phyloP scores from a whole-genome alignment of 2,797 vertebrate genomes.

The Neosilurus mollespiculum region DNA sequence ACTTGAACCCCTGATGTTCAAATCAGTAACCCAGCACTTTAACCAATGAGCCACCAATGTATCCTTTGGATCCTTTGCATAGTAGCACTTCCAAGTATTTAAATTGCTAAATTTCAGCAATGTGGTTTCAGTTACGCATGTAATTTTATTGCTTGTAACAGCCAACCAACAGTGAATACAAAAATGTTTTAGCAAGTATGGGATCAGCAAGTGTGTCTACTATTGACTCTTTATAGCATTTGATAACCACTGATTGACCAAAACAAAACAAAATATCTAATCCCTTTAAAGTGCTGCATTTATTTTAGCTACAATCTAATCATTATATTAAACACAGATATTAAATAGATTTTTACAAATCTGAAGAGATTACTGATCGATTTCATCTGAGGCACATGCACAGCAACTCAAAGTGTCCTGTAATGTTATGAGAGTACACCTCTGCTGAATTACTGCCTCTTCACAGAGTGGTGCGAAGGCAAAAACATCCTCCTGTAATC shows the following conservation, averaged over 20 bases:
- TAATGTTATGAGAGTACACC: background rate
- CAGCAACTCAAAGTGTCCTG: background rate
- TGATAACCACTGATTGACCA: background rate
- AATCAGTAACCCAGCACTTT: too few species aligned
- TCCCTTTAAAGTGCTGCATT: background rate
- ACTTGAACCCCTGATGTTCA: too few species aligned
- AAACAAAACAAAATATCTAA: background rate
- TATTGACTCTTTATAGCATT: background rate
- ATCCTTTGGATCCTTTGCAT: too few species aligned
- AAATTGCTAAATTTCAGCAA: background rate
- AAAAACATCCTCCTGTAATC: slow-evolving; percentile 50
- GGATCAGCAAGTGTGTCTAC: background rate
- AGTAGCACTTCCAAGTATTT: background rate
- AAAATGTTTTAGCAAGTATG: background rate
- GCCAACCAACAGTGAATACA: background rate
- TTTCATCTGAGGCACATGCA: background rate
- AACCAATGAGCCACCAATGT: too few species aligned
- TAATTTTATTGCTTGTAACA: background rate
- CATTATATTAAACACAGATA: background rate
- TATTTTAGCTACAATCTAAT: background rate
- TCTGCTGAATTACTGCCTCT: slow-evolving; percentile 47
- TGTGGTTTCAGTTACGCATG: background rate
- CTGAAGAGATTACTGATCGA: background rate
- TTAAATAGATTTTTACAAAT: background rate
- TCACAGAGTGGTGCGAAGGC: slow-evolving; percentile 51